Evolutionary conservation across 2,797 vertebrate genomes (phyloP).

Genomic region (Chelon auratus): DNA sequence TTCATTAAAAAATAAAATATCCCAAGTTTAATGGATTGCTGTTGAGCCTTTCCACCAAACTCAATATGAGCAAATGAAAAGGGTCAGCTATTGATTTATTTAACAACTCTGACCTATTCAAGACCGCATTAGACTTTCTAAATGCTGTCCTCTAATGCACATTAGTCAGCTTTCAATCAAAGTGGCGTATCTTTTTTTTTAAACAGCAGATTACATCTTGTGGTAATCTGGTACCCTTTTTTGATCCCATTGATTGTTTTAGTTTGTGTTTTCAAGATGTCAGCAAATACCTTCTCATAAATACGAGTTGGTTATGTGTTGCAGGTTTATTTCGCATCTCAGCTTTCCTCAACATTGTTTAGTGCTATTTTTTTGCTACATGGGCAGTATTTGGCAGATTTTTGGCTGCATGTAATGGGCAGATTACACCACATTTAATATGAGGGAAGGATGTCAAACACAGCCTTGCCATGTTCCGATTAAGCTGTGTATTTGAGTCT

Average conservation of each 20-base stretch:
- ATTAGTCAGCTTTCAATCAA: conserved; percentile 53
- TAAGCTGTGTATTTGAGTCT: background rate
- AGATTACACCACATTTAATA: background rate
- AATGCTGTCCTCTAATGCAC: conserved; percentile 43
- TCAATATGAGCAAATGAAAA: conserved; percentile 28
- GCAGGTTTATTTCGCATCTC: conserved; percentile 7
- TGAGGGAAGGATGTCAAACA: conserved; percentile 10
- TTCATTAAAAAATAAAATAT: conserved; percentile 8
- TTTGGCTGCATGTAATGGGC: conserved; percentile 13
- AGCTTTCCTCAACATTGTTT: conserved; percentile 19
- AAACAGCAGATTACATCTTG: conserved; percentile 8
- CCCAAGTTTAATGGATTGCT: background rate
- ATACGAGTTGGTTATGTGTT: background rate
- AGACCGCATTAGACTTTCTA: conserved; percentile 37
- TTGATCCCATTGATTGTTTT: background rate
- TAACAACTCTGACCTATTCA: conserved; percentile 38
- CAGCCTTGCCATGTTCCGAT: conserved; percentile 2
- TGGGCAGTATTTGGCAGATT: conserved; percentile 18
- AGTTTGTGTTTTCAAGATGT: background rate
- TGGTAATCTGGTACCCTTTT: background rate
- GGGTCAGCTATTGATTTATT: conserved; percentile 58
- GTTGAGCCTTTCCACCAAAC: background rate
- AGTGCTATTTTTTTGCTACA: conserved; percentile 22
- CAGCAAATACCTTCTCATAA: background rate
- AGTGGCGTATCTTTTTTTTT: conserved; percentile 24